These are phyloP conservation scores for Zeus faber DNA, from an alignment of 2,113 vertebrate genomes.

Conservation along the genomic window DNA sequence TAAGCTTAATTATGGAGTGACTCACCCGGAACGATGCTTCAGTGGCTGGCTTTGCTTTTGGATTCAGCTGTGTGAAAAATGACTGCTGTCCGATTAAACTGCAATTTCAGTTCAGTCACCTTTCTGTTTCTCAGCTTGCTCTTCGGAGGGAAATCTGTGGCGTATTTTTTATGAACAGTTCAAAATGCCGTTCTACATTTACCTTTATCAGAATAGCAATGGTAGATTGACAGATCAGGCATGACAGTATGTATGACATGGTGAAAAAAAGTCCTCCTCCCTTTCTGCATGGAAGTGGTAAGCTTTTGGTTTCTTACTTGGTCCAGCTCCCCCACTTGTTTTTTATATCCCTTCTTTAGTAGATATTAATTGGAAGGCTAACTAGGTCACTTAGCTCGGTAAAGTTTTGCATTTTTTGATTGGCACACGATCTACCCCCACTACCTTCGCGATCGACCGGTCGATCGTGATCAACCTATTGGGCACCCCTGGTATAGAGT, in stretches of 20 bases:
- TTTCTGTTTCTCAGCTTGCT: no score
- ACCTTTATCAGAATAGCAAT: slow-evolving; percentile 11
- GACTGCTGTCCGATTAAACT: background rate
- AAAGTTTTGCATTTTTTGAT: no score
- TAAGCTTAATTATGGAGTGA: background rate
- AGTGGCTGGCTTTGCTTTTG: slow-evolving; percentile 6
- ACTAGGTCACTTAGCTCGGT: no score
- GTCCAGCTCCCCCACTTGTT: no score
- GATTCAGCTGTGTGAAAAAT: background rate
- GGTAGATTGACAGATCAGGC: slow-evolving; percentile 1
- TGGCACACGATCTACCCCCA: no score
- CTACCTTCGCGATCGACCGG: no score
- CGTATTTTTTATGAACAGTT: slow-evolving; percentile 18
- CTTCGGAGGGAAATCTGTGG: no score
- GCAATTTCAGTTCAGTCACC: background rate
- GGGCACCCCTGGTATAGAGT: no score
- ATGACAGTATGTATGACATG: slow-evolving; percentile 5
- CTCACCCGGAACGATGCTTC: slow-evolving; percentile 24
- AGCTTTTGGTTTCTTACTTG: background rate
- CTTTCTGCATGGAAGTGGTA: background rate
- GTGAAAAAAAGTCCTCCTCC: slow-evolving; percentile 4
- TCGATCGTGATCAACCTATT: no score
- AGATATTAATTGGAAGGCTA: no score
- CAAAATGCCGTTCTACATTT: slow-evolving; percentile 18
- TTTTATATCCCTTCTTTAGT: background rate